A percentile compares a stretch with the other conserved stretches of the same genome.
Evolutionary conservation across 2,888 invertebrate species (phyloP).

Genomic region (Rhogogaster chlorosoma): DNA sequence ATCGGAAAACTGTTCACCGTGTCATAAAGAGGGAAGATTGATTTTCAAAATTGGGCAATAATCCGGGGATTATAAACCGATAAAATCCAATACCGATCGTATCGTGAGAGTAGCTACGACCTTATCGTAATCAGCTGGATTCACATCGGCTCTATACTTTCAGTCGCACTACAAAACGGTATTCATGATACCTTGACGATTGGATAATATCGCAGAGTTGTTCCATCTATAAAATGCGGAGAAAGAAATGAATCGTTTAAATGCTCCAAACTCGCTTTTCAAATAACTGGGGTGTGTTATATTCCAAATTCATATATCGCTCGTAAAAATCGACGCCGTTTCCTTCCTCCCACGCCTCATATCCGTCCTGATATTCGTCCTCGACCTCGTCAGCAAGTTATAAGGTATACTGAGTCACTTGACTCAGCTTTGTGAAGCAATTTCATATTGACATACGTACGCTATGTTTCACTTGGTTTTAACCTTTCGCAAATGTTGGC

Average conservation of each 20-base stretch:
- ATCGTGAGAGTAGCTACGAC: not conserved
- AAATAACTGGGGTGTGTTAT: not conserved
- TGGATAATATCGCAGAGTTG: not conserved
- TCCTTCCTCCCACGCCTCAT: constrained; percentile 4
- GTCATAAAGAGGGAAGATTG: not conserved
- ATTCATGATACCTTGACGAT: not conserved
- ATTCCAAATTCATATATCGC: not conserved
- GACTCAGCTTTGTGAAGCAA: not conserved
- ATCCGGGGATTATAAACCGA: not conserved
- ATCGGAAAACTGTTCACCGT: not conserved
- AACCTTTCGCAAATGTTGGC: not conserved
- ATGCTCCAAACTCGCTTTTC: not conserved
- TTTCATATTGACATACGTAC: constrained; percentile 1
- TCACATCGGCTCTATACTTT: not conserved
- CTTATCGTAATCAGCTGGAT: not conserved
- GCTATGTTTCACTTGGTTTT: constrained; percentile 1
- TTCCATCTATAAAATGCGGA: not conserved
- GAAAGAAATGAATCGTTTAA: not conserved
- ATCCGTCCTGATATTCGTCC: not conserved
- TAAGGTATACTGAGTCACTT: not conserved
- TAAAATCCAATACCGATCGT: constrained; percentile 1
- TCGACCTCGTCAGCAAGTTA: constrained; percentile 15
- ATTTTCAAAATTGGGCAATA: not conserved
- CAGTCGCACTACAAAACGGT: not conserved
- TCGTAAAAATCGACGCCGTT: not conserved